These are phyloP conservation scores for Parochlus steinenii DNA, from an alignment of 2,888 invertebrate species.

Conservation along the genomic window DNA sequence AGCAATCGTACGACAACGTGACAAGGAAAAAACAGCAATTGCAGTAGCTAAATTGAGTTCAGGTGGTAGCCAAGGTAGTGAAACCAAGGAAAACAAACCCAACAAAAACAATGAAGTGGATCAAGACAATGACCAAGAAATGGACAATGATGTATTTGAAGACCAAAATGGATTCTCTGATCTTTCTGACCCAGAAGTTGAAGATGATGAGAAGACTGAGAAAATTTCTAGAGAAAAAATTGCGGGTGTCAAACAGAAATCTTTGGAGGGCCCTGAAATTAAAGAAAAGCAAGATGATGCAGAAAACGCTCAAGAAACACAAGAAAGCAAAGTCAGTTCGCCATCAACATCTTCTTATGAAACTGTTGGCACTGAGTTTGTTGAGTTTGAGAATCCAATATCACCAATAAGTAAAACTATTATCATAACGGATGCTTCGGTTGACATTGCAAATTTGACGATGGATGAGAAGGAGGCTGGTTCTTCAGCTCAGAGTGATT, in stretches of 20 bases:
- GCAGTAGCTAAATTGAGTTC: slow-evolving; percentile 73
- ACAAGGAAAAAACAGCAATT: slow-evolving; percentile 67
- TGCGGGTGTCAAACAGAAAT: slow-evolving; percentile 8
- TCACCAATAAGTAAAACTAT: slow-evolving; percentile 40
- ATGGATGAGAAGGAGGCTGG: neutral
- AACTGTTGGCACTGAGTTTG: slow-evolving; percentile 30
- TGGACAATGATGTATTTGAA: slow-evolving; percentile 37
- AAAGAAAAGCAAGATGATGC: slow-evolving; percentile 12
- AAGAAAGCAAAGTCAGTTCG: slow-evolving; percentile 21
- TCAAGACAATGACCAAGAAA: slow-evolving; percentile 34
- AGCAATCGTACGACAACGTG: slow-evolving; percentile 70
- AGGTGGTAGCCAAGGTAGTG: slow-evolving; percentile 34
- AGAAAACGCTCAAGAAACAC: too few relatives aligned
- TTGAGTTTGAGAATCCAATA: slow-evolving; percentile 22
- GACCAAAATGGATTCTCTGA: slow-evolving; percentile 36
- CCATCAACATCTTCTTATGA: slow-evolving; percentile 29
- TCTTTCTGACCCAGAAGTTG: slow-evolving; percentile 33
- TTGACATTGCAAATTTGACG: slow-evolving; percentile 37
- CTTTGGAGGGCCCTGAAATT: slow-evolving; percentile 16
- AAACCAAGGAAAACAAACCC: slow-evolving; percentile 28
- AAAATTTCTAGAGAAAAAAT: neutral
- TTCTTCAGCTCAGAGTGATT: slow-evolving; percentile 16
- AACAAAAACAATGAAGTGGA: slow-evolving; percentile 37
- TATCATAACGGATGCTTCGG: slow-evolving; percentile 53
- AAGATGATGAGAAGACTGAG: slow-evolving; percentile 22